phyloP scores from a whole-genome alignment of 2,797 vertebrate species.

The Melanotaenia maccullochi region DNA sequence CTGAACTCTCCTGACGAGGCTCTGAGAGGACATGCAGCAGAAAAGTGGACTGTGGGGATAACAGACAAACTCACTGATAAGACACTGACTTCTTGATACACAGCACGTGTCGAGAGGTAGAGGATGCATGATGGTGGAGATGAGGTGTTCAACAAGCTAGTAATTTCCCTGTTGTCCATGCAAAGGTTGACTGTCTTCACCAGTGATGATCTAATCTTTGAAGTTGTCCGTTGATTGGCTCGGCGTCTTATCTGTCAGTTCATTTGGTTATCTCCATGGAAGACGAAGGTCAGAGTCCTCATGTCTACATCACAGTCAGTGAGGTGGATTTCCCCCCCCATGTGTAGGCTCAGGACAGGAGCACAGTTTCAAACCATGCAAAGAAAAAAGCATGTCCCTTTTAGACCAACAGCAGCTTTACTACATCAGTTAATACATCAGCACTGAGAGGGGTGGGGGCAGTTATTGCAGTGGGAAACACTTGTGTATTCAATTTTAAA shows the following conservation, averaged over 20 bases:
- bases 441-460: slow-evolving; percentile 20
- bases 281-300: slow-evolving; percentile 54
- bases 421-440: slow-evolving; percentile 39
- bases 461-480: slow-evolving; percentile 60
- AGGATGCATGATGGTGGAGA: slow-evolving; percentile 64
- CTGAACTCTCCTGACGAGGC: slow-evolving; percentile 40
- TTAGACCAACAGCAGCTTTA: slow-evolving; percentile 42
- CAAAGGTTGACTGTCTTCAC: slow-evolving; percentile 59
- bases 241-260: slow-evolving; percentile 50
- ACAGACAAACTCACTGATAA: slow-evolving; percentile 32
- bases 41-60: slow-evolving; percentile 38
- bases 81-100: slow-evolving; percentile 56
- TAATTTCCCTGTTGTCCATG: slow-evolving; percentile 65
- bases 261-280: slow-evolving; percentile 63
- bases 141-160: slow-evolving; percentile 53
- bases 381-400: slow-evolving; percentile 34
- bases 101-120: slow-evolving; percentile 76
- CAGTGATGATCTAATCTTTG: slow-evolving; percentile 40
- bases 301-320: slow-evolving; percentile 48
- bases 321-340: slow-evolving; percentile 22
- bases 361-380: slow-evolving; percentile 51
- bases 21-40: slow-evolving; percentile 52
- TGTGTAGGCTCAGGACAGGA: slow-evolving; percentile 39
- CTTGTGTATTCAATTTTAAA: slow-evolving; percentile 16
- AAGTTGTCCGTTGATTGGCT: slow-evolving; percentile 57